Evolutionary conservation across 2,888 invertebrate species (phyloP), one percentile per base, ranked within the genome.

Genomic region (Ferrisia virgata): DNA sequence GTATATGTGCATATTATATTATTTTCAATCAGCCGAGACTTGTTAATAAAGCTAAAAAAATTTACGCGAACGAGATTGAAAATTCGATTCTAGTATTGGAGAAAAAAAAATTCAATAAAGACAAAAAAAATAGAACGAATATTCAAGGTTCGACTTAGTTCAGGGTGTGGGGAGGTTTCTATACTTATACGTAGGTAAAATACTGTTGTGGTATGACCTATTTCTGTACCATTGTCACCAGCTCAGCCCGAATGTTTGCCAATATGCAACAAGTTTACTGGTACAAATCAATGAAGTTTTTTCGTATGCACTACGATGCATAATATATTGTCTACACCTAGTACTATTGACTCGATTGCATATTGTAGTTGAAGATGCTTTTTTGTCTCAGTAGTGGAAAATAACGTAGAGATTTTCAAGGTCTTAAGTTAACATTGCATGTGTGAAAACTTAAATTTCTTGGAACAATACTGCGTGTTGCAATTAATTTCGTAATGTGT

Each of bases 191-290:
- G 36, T 36, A 8, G 36, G 36, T 36, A 4, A 22, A 22, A 11
- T 28, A 28, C 64, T n/a, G n/a, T 64, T 64, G 64, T 18, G 36
- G 33, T 76, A 36, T 76, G 72, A 76, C 72, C 72, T 36, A 76
- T 76, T 76, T 76, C 15, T 76, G 72, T 36, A 76, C n/a, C 18
- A 76, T 76, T 18, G 18, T 33, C 72, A 22, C 72, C 33, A 36
- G 36, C 72, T 36, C n/a, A n/a, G n/a, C 36, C 36, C 18, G 36
- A 76, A 76, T 18, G 72, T 76, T 18, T 28, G 72, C 72, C 72
- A 76, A 36, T 76, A 76, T 76, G 72, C 72, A 76, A 76, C 72
- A 76, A 76, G 72, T 76, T 76, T 18, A 15, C 9, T 18, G 72
- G 72, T 76, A 22, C 33, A 76, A 76, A 76, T 76, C 72, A 76